These are phyloP conservation scores for Octomys mimax DNA, from an alignment of 2,797 vertebrate species.

Conservation along the genomic window DNA sequence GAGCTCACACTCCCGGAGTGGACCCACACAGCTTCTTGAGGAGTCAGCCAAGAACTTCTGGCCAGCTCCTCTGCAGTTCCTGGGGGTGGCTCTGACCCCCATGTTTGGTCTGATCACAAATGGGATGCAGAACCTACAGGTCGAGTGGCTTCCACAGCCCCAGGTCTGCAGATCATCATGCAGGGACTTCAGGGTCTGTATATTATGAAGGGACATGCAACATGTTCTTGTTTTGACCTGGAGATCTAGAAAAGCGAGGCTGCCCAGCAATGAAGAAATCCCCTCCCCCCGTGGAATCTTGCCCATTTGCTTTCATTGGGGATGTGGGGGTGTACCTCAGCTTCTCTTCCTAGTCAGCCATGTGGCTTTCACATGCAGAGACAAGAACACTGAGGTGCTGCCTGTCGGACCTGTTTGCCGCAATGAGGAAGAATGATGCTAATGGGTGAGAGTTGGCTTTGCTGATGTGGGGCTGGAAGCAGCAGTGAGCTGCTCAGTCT, in stretches of 20 bases:
- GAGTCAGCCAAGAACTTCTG: neutral
- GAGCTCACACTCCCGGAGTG: neutral
- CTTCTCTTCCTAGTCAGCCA: neutral
- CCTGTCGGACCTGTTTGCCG: neutral
- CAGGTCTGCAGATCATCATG: neutral
- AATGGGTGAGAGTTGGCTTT: neutral
- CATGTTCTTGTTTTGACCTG: neutral
- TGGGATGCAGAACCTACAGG: neutral
- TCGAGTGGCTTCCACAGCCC: fast-evolving
- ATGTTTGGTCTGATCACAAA: too few species aligned
- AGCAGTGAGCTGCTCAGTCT: neutral
- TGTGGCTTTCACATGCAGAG: neutral
- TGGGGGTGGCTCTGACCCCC: neutral
- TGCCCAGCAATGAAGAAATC: too few species aligned
- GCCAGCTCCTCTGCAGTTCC: neutral
- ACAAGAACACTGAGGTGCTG: neutral
- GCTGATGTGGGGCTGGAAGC: neutral
- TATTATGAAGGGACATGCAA: neutral
- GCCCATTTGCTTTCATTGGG: neutral
- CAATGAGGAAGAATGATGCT: neutral
- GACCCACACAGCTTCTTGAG: fast-evolving
- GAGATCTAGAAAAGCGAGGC: neutral
- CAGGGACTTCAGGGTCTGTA: fast-evolving
- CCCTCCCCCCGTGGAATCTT: too few species aligned
- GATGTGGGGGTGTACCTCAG: neutral